A percentile compares a stretch with the other conserved stretches of the same genome.
Conservation (phyloP, 2,113 vertebrate species). For the Sorex araneus region DNA sequence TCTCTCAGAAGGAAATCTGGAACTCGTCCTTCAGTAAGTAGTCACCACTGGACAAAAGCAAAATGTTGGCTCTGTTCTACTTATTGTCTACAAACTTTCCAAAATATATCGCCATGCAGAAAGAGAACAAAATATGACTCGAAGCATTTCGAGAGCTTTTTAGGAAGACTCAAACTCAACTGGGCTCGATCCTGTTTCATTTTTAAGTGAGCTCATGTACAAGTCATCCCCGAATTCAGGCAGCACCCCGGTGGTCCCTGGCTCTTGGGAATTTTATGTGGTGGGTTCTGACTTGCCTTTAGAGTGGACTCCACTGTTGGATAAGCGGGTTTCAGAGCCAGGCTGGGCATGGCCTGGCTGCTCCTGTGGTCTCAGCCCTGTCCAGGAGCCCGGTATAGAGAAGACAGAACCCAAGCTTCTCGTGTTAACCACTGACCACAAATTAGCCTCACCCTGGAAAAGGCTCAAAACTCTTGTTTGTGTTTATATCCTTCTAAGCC, state of each 20-base stretch:
- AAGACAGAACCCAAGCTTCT: not conserved
- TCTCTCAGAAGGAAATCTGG: not conserved
- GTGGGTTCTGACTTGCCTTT: conserved; percentile 21
- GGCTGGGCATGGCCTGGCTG: not conserved
- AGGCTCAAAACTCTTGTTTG: not conserved
- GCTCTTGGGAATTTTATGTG: conserved; percentile 2
- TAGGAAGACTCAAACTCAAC: not conserved
- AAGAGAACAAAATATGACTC: not conserved
- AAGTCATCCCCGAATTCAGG: not conserved
- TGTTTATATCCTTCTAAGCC: not conserved
- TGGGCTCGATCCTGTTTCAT: conserved; percentile 28
- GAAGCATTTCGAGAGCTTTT: conserved; percentile 1
- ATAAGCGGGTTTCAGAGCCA: not conserved
- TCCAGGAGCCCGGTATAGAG: not conserved
- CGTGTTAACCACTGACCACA: not conserved
- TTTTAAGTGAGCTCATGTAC: conserved; percentile 18
- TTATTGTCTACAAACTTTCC: not conserved
- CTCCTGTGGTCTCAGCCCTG: not conserved
- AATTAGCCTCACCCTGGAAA: not conserved
- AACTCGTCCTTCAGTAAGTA: not conserved
- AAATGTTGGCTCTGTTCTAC: not conserved
- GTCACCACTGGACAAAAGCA: not conserved
- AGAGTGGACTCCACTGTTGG: not conserved
- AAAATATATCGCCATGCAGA: not conserved
- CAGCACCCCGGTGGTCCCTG: conserved; percentile 41